Evolutionary conservation across 1,140 invertebrate genomes (phyloP).

Genomic region (Apis dorsata): DNA sequence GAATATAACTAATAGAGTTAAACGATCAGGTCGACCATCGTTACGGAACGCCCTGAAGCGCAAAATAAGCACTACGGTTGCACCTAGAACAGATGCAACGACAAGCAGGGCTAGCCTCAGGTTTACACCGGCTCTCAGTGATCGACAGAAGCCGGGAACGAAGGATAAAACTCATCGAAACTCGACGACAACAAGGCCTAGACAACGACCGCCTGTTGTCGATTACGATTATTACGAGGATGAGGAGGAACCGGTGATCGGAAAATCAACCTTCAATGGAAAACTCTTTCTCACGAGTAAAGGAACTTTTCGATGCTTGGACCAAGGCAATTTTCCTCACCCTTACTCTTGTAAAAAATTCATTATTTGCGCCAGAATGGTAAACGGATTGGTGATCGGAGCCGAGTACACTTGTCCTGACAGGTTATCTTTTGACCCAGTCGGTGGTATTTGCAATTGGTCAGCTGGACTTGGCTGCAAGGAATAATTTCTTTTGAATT

Average conservation of each 20-base stretch:
- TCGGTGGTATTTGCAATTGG: conserved; percentile 95
- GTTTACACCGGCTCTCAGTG: conserved; percentile 65
- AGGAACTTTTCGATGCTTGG: conserved; percentile 87
- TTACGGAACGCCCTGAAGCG: conserved; percentile 76
- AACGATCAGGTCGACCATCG: conserved; percentile 69
- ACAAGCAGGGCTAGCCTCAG: conserved; percentile 58
- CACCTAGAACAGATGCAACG: conserved; percentile 72
- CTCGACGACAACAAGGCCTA: conserved; percentile 69
- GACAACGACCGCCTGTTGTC: conserved; percentile 73
- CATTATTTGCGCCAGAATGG: conserved; percentile 91
- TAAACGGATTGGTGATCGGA: conserved; percentile 86
- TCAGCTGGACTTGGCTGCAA: conserved; percentile 87
- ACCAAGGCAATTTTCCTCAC: conserved; percentile 93
- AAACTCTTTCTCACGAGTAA: conserved; percentile 82
- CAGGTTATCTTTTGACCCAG: conserved; percentile 90
- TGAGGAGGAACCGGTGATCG: conserved; percentile 80
- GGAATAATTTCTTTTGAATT: conserved; percentile 72
- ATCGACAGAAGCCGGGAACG: conserved; percentile 64
- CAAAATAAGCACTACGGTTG: conserved; percentile 78
- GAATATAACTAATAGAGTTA: conserved; percentile 60
- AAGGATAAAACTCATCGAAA: conserved; percentile 62
- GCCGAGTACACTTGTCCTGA: conserved; percentile 94
- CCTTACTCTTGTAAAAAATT: conserved; percentile 93
- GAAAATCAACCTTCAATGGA: conserved; percentile 80
- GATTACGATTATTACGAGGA: conserved; percentile 87